Conservation (phyloP, 2,797 vertebrate genomes). For the Oryzias sinensis region DNA sequence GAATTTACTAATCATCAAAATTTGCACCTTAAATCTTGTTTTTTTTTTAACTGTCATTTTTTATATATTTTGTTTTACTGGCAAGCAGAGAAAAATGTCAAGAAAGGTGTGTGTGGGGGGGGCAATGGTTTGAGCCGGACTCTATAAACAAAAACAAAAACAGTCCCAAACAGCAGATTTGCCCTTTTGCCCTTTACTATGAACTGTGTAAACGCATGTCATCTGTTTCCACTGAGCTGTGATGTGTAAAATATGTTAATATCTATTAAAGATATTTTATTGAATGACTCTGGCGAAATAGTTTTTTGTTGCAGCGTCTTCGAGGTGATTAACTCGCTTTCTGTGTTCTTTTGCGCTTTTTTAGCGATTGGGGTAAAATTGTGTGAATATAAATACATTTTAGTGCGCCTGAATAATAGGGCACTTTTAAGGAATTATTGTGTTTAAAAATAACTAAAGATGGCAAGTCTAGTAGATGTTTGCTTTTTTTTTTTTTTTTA, state of each 20-base stretch:
- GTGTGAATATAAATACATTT: no score
- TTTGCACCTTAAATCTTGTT: slow-evolving; percentile 68
- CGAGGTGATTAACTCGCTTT: not conserved
- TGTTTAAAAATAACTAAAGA: no score
- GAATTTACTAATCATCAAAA: slow-evolving; percentile 64
- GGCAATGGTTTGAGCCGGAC: slow-evolving; percentile 18
- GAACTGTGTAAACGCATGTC: slow-evolving; percentile 71
- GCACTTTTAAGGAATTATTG: no score
- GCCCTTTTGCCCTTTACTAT: slow-evolving; percentile 64
- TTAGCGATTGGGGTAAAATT: no score
- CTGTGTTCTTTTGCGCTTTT: not conserved
- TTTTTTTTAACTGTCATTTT: slow-evolving; percentile 43
- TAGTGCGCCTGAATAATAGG: no score
- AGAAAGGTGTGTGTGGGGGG: slow-evolving; percentile 22
- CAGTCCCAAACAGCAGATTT: slow-evolving; percentile 39
- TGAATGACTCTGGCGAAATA: slow-evolving; percentile 50
- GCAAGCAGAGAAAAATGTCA: slow-evolving; percentile 27
- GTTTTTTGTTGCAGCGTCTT: slow-evolving; percentile 1
- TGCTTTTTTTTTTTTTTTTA: no score
- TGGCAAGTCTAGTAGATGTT: no score
- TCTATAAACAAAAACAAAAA: no score
- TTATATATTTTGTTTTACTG: slow-evolving; percentile 43
- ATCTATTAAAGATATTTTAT: slow-evolving; percentile 81
- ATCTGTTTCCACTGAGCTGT: slow-evolving; percentile 74
- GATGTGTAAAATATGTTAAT: slow-evolving; percentile 75